Base-by-base conservation (phyloP, 2,797 vertebrate species). In the Tokudaia muenninki region DNA sequence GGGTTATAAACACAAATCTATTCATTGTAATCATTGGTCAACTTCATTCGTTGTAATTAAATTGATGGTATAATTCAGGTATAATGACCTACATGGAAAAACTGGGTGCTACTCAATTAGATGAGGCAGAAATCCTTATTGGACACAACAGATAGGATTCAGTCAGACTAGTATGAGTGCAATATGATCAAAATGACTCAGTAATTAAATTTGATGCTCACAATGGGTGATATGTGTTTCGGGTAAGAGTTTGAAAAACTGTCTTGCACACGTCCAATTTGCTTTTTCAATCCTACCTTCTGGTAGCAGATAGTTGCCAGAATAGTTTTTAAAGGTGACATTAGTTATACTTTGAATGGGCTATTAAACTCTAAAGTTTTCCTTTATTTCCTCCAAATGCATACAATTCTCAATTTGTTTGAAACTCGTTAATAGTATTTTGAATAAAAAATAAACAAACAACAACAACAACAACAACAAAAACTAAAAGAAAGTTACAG, bases 11-110 rank as follows among this genome's bases (percentile, higher is more conserved):
- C 95, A 41, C 97, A 98, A 97, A 98, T 96, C 97, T 98, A 98
- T 97, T 98, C 97, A 98, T 97, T 95, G 97, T 97, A 98, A 98
- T 98, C 97, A 98, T 98, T 77, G 98, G 98, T 97, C 97, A 98
- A 98, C 98, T 98, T 97, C 81, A 80, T 72, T 80, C 94, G 83
- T 98, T 98, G 98, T 98, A 98, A 98, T 98, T 98, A 98, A 98
- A 98, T 97, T 97, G 97, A n/a, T n/a, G n/a, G n/a, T n/a, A n/a
- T n/a, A n/a, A n/a, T n/a, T n/a, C n/a, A n/a, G n/a, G n/a, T n/a
- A n/a, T n/a, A n/a, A n/a, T n/a, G n/a, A n/a, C n/a, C n/a, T n/a
- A n/a, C n/a, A n/a, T n/a, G n/a, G n/a, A n/a, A n/a, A n/a, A n/a
- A n/a, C n/a, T n/a, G n/a, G n/a, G n/a, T n/a, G n/a, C n/a, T n/a